Percentiles rank a stretch among this genome's conserved stretches.
Evolutionary conservation across 1,140 invertebrate species (phyloP).

Genomic region (Vanessa atalanta): DNA sequence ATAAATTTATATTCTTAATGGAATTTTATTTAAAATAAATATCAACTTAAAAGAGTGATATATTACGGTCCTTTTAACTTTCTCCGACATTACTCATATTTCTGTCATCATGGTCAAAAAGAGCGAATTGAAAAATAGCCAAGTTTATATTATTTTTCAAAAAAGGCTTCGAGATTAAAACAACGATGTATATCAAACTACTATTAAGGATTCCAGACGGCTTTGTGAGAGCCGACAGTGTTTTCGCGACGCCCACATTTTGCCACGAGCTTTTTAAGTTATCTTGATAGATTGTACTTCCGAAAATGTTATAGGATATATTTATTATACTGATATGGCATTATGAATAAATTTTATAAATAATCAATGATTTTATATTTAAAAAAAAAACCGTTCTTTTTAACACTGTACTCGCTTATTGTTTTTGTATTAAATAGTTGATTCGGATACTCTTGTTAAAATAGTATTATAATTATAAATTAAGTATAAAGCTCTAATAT

Average conservation of each 20-base stretch:
- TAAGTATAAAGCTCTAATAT: no score
- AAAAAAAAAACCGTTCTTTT: no score
- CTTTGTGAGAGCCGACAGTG: conserved; percentile 26
- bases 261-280: conserved; percentile 25
- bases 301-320: neutral
- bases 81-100: neutral
- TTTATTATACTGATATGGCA: neutral
- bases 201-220: conserved; percentile 18
- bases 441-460: no score
- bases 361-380: neutral
- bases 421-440: no score
- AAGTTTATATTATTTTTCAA: conserved; percentile 7
- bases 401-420: no score
- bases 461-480: no score
- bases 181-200: conserved; percentile 20
- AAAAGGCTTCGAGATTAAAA: conserved; percentile 26
- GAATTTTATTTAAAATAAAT: no score
- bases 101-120: conserved; percentile 22
- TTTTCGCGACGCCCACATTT: conserved; percentile 28
- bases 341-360: neutral
- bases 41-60: neutral
- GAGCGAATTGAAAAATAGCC: conserved; percentile 7
- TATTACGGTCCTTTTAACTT: neutral
- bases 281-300: conserved; percentile 12
- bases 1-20: no score